Base-by-base conservation (phyloP, 2,888 invertebrate genomes). In the Pheosia gnoma region DNA sequence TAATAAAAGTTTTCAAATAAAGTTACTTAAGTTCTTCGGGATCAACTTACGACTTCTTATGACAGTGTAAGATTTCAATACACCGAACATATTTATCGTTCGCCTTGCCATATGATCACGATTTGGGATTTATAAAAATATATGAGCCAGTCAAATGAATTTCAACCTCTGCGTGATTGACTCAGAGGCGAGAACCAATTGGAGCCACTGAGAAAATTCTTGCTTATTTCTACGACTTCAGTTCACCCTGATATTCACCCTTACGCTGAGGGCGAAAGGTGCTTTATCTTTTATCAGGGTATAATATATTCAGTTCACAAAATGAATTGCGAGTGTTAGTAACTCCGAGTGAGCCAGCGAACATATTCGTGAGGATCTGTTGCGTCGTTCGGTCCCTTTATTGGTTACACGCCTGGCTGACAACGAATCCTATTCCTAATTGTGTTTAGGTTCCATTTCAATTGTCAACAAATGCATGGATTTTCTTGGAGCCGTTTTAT, bases 311-410 rank as follows among this genome's bases (percentile, higher is more conserved):
- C 93, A 89, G 91, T 92, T 91, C 90, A 85, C 91, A 92, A 93
- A 93, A 93, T 93, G 93, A 93, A 93, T 93, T 93, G 92, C 89
- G 90, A 90, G 89, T 91, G 92, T 93, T 93, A 92, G 90, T 92
- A 93, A 92, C 91, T 93, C 88, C 76, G 89, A 91, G 90, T 90
- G 93, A 92, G 91, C 87, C 89, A 88, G 90, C 85, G 91, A 93
- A 93, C 93, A 93, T 92, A 93, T 93, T 93, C 91, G 87, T 83
- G 75, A 87, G 88, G 90, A 93, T 93, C 92, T 93, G 91, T 92
- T 91, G 91, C 90, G 87, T 85, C 86, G 85, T 87, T 86, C 87
- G 80, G 82, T 83, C 84, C 86, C 82, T 85, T 89, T 90, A 90
- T 90, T 89, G 88, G 89, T 86, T 84, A 82, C 77, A 81, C 75